Percentiles rank a stretch among this genome's conserved stretches.
phyloP scores from a whole-genome alignment of 2,113 vertebrate species.

The Burhinus bistriatus region DNA sequence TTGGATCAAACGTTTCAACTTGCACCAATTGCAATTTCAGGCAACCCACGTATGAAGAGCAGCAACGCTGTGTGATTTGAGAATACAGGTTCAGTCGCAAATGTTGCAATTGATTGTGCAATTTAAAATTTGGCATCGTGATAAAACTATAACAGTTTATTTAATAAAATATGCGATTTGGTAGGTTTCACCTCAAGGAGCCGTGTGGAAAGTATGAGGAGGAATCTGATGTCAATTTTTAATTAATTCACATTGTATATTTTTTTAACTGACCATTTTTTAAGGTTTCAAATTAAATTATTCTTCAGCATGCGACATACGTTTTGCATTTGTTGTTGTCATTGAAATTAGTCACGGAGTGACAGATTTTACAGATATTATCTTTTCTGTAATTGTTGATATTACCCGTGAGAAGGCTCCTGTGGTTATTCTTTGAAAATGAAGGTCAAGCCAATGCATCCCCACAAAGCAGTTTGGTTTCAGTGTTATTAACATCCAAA shows the following conservation, averaged over 20 bases:
- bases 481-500: background rate
- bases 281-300: background rate
- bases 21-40: background rate
- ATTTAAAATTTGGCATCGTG: accelerated
- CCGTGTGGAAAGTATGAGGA: background rate
- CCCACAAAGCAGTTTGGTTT: background rate
- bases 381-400: background rate
- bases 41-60: accelerated
- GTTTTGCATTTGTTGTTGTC: background rate
- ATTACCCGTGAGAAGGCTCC: background rate
- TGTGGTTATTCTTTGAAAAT: background rate
- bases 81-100: background rate
- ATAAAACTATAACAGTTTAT: background rate
- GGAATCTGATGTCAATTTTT: background rate
- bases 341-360: background rate
- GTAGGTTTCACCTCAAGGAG: background rate
- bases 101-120: background rate
- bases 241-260: background rate
- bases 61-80: background rate
- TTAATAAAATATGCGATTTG: background rate
- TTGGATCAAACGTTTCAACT: background rate
- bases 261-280: background rate
- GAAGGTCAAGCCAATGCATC: background rate
- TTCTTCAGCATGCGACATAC: background rate
- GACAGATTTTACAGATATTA: background rate